Conservation (phyloP, 2,888 invertebrate species). For the Oscheius sp. region DNA sequence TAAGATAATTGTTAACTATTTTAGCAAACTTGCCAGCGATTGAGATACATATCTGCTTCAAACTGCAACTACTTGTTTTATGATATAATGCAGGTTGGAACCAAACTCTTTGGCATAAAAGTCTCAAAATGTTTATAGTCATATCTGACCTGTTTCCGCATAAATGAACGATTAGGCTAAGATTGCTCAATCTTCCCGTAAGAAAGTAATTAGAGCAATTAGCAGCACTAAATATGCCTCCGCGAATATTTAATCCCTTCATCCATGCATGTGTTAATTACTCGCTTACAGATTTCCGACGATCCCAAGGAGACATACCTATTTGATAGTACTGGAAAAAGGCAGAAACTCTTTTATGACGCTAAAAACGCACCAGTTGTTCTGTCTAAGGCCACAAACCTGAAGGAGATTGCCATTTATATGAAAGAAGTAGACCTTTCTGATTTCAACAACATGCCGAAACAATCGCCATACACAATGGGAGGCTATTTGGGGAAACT, state of each 20-base stretch:
- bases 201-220: constrained; percentile 15
- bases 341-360: constrained; percentile 25
- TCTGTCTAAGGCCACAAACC: constrained; percentile 32
- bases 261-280: constrained; percentile 6
- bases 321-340: constrained; percentile 38
- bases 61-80: not conserved
- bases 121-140: not conserved
- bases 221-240: not conserved
- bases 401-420: constrained; percentile 42
- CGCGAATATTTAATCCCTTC: constrained; percentile 7
- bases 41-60: not conserved
- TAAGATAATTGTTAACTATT: not conserved
- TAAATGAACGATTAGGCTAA: constrained; percentile 6
- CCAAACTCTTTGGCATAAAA: not conserved
- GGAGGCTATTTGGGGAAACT: constrained; percentile 55
- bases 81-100: constrained; percentile 20
- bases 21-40: constrained; percentile 24
- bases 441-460: not conserved
- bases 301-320: constrained; percentile 45
- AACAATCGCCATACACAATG: constrained; percentile 41
- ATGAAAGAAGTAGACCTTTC: constrained; percentile 44
- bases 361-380: constrained; percentile 36
- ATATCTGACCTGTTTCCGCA: not conserved
- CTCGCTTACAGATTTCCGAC: constrained; percentile 40
- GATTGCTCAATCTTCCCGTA: too few species aligned